Base-by-base conservation (phyloP, 2,113 vertebrate species). In the Melanotaenia duboulayi region DNA sequence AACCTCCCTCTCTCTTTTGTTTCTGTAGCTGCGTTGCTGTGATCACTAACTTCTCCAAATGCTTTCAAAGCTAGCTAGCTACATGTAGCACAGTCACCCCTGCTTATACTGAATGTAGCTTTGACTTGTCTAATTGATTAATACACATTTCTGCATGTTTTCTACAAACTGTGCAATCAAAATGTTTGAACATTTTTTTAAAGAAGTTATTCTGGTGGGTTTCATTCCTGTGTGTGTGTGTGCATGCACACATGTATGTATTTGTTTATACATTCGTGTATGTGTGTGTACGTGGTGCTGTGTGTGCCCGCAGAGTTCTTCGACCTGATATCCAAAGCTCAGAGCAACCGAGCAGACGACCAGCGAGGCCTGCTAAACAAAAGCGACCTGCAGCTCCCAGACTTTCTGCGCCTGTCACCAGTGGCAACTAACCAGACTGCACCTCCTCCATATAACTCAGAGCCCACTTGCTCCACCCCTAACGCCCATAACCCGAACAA, bases 311-410 rank as follows among this genome's bases (percentile, higher is more conserved):
- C 92, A 99, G 98, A 99, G 83, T 98, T 99, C 95, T 99, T 99
- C 95, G 95, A 99, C 93, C 96, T 99, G 93, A 96, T 99, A 94
- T 97, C 97, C 94, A 99, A 98, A 95, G 97, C 97, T 91, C 98
- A 99, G 94, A 97, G 96, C 95, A 97, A 95, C 94, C 91, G 98
- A 95, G 96, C 97, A 84, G 95, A 99, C 89, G 98, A 99, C 96
- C 97, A 99, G 90, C 96, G 98, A 86, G 98, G 98, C 93, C 93
- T 99, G 92, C 94, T 99, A 90, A 96, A 96, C 89, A 99, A 97
- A 94, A 97, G 96, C 65, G 95, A 99, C 90, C 95, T 99, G 76
- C 90, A 97, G 85, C 93, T 99, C 76, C 97, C 97, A 0, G 97
- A 97, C 78, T 99, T 99, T 77, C 95, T 99, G 82, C 97, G 97